These are phyloP conservation scores for Leptopilina clavipes DNA, from an alignment of 1,140 invertebrate species.

Conservation along the genomic window DNA sequence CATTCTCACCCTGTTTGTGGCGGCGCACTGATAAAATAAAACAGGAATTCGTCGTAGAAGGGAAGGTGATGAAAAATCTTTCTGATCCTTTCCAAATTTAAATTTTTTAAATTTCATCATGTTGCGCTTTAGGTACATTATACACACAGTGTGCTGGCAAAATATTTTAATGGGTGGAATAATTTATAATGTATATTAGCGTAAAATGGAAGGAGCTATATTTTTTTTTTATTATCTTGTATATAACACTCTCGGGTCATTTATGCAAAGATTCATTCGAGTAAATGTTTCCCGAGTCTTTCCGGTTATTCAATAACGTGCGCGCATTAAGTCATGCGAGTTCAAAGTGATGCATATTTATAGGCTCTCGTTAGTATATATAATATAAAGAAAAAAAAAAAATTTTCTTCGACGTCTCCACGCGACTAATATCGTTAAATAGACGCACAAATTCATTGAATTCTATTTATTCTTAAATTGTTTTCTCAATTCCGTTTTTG, in stretches of 20 bases:
- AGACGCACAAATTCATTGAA: no score
- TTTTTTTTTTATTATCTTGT: neutral
- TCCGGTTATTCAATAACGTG: slow-evolving; percentile 60
- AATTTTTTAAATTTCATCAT: neutral
- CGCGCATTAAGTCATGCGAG: slow-evolving; percentile 52
- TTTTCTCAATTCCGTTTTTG: no score
- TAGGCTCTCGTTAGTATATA: slow-evolving; percentile 63
- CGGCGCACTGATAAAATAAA: slow-evolving; percentile 63
- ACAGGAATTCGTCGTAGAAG: slow-evolving; percentile 46
- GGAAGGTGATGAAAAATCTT: neutral
- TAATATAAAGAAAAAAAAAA: slow-evolving; percentile 60
- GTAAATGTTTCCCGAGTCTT: slow-evolving; percentile 51
- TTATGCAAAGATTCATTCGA: slow-evolving; percentile 22
- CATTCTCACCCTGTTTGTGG: slow-evolving; percentile 64
- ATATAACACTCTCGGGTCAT: neutral
- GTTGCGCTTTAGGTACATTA: no score
- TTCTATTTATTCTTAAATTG: no score
- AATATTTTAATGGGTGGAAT: no score
- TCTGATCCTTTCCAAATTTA: neutral
- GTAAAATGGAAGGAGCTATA: neutral
- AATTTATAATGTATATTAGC: no score
- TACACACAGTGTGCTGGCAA: no score
- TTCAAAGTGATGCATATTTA: slow-evolving; percentile 68
- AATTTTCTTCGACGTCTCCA: slow-evolving; percentile 18
- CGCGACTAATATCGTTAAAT: no score